These are phyloP conservation scores for Apis cerana DNA, from an alignment of 1,140 invertebrate species.

Conservation along the genomic window DNA sequence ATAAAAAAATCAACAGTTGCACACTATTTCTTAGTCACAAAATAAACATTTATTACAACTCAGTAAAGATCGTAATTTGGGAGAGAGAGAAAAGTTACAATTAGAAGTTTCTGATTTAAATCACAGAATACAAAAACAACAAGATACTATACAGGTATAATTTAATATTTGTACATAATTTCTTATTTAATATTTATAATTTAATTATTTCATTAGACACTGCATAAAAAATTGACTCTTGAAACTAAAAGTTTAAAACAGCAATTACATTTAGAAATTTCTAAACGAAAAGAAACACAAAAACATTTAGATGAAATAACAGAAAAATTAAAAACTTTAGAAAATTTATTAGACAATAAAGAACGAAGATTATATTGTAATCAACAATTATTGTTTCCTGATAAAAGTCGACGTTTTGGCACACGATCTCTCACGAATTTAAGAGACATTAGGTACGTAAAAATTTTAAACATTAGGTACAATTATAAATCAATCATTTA, in stretches of 20 bases:
- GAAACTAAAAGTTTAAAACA: conserved; percentile 88
- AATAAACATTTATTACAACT: conserved; percentile 86
- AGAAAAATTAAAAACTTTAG: conserved; percentile 84
- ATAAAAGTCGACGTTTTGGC: conserved; percentile 66
- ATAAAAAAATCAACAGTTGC: background rate
- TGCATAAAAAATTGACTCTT: conserved; percentile 85
- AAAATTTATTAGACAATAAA: conserved; percentile 75
- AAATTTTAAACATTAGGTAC: too few relatives aligned
- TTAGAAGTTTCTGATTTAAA: conserved; percentile 84
- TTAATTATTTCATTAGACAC: conserved; percentile 70
- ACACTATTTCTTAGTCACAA: conserved; percentile 76
- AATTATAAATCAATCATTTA: conserved; percentile 6
- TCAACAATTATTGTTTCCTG: conserved; percentile 68
- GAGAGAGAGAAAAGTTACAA: conserved; percentile 87
- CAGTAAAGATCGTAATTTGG: conserved; percentile 87
- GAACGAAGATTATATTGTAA: conserved; percentile 74
- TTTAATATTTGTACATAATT: background rate
- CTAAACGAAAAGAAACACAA: conserved; percentile 86
- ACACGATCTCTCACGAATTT: conserved; percentile 75
- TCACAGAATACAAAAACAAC: conserved; percentile 85
- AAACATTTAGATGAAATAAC: conserved; percentile 85
- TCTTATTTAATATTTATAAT: background rate
- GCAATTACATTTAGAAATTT: conserved; percentile 85
- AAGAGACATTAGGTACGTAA: conserved; percentile 73
- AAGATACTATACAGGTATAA: conserved; percentile 84